Evolutionary conservation across 2,113 vertebrate species (phyloP).

Genomic region (Alexandromys fortis): DNA sequence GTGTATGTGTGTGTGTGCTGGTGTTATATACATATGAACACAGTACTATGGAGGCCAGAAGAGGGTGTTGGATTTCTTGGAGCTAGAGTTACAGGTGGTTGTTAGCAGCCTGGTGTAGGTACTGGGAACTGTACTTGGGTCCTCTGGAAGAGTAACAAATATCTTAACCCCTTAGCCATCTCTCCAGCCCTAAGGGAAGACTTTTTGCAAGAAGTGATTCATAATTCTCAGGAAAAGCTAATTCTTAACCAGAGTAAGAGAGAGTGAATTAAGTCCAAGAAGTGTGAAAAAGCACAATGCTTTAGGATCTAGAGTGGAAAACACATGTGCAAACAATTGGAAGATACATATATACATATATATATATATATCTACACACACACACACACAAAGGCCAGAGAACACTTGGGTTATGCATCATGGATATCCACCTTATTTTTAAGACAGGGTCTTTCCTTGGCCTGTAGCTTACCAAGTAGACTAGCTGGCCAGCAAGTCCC

Average conservation of each 20-base stretch:
- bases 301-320: slow-evolving; percentile 3
- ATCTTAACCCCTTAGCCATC: not conserved
- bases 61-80: not conserved
- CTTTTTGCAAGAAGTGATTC: slow-evolving; percentile 9
- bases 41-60: not conserved
- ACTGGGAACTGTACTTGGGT: not conserved
- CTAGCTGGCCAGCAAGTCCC: not conserved
- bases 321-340: not conserved
- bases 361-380: not conserved
- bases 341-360: not conserved
- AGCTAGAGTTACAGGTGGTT: not conserved
- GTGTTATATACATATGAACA: not conserved
- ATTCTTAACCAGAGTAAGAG: not conserved
- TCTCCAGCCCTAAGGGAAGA: not conserved
- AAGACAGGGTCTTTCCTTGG: not conserved
- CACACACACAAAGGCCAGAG: not conserved
- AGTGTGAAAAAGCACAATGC: not conserved
- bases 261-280: not conserved
- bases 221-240: not conserved
- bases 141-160: not conserved
- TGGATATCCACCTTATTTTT: not conserved
- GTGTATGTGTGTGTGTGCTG: not conserved
- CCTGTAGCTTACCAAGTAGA: not conserved
- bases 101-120: not conserved
- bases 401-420: not conserved